Conservation (phyloP, 2,888 invertebrate species). For the Drosophila setosimentum region DNA sequence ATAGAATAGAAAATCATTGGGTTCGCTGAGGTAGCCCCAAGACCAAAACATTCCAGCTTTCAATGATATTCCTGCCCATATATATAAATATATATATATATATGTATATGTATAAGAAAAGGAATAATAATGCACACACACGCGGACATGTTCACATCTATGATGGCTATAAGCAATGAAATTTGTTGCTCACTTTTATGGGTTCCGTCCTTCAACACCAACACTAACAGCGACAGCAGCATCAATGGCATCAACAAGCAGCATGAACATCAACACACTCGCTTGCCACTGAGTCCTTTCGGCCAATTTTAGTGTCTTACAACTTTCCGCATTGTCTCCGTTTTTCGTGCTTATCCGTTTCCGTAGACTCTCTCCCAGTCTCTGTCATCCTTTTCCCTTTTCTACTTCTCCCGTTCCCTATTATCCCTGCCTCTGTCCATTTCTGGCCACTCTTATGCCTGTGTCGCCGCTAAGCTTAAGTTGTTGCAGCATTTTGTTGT, state of each 20-base stretch:
- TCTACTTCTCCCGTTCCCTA: background rate
- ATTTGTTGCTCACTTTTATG: constrained; percentile 78
- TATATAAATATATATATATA: background rate
- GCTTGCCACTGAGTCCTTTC: constrained; percentile 62
- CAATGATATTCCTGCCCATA: background rate
- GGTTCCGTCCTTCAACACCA: constrained; percentile 61
- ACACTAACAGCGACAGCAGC: constrained; percentile 16
- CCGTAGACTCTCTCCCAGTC: constrained; percentile 6
- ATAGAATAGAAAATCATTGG: background rate
- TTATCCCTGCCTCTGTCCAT: background rate
- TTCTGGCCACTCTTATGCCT: constrained; percentile 46
- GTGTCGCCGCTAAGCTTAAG: constrained; percentile 73
- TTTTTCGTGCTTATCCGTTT: constrained; percentile 58
- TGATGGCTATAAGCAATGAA: constrained; percentile 68
- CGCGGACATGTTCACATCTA: background rate
- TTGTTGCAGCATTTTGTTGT: constrained; percentile 66
- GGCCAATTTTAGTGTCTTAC: constrained; percentile 78
- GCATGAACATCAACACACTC: constrained; percentile 55
- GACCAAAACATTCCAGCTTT: background rate
- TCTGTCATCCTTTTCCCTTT: background rate
- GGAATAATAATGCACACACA: background rate
- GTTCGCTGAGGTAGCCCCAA: too few species aligned
- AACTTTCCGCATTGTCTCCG: constrained; percentile 77
- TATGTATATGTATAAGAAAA: background rate
- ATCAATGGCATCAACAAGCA: constrained; percentile 37